Conservation (phyloP, 92 coral and sea anemone species). For the Zoanthus sociatus region DNA sequence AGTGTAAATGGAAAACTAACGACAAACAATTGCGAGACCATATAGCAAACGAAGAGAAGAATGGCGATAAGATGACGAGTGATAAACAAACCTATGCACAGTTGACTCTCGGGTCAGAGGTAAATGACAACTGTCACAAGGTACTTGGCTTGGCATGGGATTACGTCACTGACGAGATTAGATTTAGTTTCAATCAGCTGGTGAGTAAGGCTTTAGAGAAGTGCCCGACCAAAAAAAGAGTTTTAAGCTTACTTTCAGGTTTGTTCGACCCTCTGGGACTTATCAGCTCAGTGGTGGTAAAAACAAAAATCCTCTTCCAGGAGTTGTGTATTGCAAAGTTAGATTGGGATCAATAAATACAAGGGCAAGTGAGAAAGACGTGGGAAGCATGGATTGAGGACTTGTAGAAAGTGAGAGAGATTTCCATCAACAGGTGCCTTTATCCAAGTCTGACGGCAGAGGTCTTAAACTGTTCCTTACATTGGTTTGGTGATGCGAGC, state of each 20-base stretch:
- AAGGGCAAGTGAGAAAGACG: conserved; percentile 11
- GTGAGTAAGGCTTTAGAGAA: conserved; percentile 26
- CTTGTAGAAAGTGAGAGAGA: background rate
- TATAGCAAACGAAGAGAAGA: background rate
- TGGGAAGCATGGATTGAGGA: conserved; percentile 57
- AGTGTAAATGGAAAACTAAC: background rate
- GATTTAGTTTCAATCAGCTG: conserved; percentile 31
- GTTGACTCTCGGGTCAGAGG: background rate
- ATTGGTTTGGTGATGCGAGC: too few species aligned
- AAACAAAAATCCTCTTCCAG: conserved; percentile 59
- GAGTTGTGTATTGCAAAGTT: conserved; percentile 43
- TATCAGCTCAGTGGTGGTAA: conserved; percentile 54
- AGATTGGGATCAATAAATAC: conserved; percentile 59
- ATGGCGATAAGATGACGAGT: background rate
- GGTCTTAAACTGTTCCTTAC: too few species aligned
- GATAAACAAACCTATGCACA: background rate
- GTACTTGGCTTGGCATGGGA: conserved; percentile 65
- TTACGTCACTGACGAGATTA: conserved; percentile 38
- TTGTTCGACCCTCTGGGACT: conserved; percentile 73
- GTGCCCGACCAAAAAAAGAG: conserved; percentile 5
- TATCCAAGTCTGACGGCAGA: background rate
- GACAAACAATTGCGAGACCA: background rate
- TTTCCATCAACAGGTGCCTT: too few species aligned
- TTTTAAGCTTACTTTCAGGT: background rate
- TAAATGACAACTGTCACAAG: conserved; percentile 36